Conservation (phyloP, 2,888 invertebrate species). For the Biston betularia region DNA sequence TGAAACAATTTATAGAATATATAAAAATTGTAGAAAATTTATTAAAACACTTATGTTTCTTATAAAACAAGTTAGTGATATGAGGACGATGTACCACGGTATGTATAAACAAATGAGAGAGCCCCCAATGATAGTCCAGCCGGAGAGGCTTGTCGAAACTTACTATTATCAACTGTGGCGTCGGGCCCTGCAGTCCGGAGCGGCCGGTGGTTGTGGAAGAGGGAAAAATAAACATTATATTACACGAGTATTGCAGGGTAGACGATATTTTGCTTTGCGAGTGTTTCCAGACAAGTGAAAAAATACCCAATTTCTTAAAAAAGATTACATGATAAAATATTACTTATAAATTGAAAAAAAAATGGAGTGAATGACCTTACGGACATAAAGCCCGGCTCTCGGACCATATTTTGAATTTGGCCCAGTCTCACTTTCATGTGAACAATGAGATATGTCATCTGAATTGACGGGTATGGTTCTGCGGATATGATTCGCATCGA, state of each 20-base stretch:
- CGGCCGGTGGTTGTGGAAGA: conserved; percentile 59
- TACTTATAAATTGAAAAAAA: neutral
- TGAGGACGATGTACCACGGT: conserved; percentile 52
- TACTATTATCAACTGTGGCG: conserved; percentile 85
- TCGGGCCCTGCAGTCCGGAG: conserved; percentile 74
- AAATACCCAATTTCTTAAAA: neutral
- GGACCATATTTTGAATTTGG: neutral
- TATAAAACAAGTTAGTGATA: neutral
- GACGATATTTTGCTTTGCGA: conserved; percentile 16
- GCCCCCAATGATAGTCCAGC: conserved; percentile 27
- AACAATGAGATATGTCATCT: too few relatives aligned
- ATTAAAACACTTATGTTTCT: neutral
- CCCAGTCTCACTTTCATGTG: too few relatives aligned
- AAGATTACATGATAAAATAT: neutral
- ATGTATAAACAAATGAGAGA: conserved; percentile 24
- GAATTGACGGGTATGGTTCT: too few relatives aligned
- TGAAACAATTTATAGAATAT: too few relatives aligned
- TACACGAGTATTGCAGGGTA: conserved; percentile 55
- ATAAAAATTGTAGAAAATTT: neutral
- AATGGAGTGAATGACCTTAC: neutral
- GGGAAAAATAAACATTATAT: conserved; percentile 65
- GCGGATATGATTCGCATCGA: too few relatives aligned
- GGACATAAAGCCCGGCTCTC: neutral
- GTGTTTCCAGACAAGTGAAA: conserved; percentile 47
- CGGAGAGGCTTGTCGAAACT: conserved; percentile 56